Evolutionary conservation across 2,113 vertebrate genomes (phyloP), one percentile per base, ranked within the genome.

Genomic region (Phaetusa simplex): DNA sequence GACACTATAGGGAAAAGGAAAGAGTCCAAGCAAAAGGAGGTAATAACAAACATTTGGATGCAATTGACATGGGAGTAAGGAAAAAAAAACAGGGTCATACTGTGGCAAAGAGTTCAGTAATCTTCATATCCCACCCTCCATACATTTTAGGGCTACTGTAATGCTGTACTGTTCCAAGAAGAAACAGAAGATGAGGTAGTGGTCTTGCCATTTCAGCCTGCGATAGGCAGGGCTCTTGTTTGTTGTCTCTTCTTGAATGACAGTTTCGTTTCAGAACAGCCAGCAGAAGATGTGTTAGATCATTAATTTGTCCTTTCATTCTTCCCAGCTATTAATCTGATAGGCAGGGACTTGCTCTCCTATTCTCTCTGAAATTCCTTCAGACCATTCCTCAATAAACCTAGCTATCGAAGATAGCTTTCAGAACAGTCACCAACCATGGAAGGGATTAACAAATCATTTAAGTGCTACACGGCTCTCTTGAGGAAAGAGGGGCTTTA

Each of bases 41-140:
- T 61, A 88, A 58, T 58, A 94, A 86, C 45, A 77, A 95, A 92
- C 71, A 79, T 90, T 80, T 96, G 78, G 89, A 69, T 82, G 32
- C 45, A 87, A 90, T 93, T 93, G 92, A 49, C 30, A 81, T 32
- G 70, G 81, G 38, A 14, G 53, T 73, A 86, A 95, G 38, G 36
- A 45, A 87, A 93, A 88, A 88, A 88, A 88, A 36, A 0, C n/a
- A 66, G 27, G 34, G 55, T 86, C 71, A 78, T n/a, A 40, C 43
- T 20, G n/a, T 74, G 19, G 38, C 14, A 3, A 78, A 89, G 78
- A 92, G 55, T 58, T 92, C 43, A 40, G 36, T 52, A 45, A 71
- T 82, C 87, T 95, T 81, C 2, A 3, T 55, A 86, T 78, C 65
- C 61, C 73, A 89, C 40, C 47, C 88, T 94, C 90, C 40, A 70